Evolutionary conservation across 2,113 vertebrate species (phyloP).

Genomic region (Dasypus novemcinctus): DNA sequence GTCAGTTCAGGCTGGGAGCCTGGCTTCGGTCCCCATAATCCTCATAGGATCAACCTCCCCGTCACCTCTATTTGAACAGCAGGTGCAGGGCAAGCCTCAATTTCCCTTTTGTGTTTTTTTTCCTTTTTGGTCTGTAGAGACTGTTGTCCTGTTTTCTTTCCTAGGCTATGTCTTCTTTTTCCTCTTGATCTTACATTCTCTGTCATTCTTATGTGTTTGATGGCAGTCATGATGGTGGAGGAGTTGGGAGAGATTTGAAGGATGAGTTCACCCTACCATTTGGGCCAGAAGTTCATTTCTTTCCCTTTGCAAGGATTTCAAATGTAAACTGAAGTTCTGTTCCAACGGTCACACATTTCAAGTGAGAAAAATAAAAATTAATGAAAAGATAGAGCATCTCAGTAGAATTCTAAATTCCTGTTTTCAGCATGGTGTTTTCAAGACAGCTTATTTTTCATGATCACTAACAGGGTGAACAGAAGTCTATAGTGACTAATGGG

Average conservation of each 20-base stretch:
- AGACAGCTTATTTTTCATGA: background rate
- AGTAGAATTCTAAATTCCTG: background rate
- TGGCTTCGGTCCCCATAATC: background rate
- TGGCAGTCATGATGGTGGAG: background rate
- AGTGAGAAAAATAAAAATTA: background rate
- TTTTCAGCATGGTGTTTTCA: background rate
- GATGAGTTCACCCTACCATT: no score
- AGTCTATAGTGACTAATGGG: background rate
- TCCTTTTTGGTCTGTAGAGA: background rate
- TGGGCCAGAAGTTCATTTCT: background rate
- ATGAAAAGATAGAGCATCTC: background rate
- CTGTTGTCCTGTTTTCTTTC: background rate
- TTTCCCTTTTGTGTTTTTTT: background rate
- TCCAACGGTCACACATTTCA: background rate
- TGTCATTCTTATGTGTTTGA: fast-evolving
- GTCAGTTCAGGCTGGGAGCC: background rate
- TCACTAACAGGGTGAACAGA: background rate
- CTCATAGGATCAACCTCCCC: background rate
- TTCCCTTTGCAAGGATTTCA: background rate
- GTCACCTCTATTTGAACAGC: background rate
- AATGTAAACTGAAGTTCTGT: background rate
- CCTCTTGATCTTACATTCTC: background rate
- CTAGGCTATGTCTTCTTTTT: fast-evolving
- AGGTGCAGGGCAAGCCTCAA: background rate
- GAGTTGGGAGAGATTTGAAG: background rate